Conservation (phyloP, 30 jellyfish, hydroid and myxozoan species). For the Aurelia coerulea region DNA sequence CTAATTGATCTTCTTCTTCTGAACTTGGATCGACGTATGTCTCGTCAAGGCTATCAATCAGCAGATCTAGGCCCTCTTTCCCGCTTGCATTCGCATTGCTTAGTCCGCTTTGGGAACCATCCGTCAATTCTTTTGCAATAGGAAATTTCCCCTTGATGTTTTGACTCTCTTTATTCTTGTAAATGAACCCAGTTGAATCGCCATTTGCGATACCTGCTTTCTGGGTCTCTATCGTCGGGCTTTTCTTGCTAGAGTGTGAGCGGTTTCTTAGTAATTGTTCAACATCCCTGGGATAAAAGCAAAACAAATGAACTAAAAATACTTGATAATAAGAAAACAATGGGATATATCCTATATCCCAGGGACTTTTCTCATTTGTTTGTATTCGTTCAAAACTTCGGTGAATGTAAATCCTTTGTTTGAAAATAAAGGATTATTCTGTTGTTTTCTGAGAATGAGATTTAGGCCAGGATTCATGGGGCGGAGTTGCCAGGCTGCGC, state of each 20-base stretch:
- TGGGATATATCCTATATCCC: too few species aligned
- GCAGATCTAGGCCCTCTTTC: constrained; percentile 3
- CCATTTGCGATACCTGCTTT: constrained; percentile 16
- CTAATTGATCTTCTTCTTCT: constrained; percentile 33
- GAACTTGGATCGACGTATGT: neutral
- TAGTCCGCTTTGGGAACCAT: neutral
- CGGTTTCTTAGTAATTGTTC: constrained; percentile 41
- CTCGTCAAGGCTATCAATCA: constrained; percentile 23
- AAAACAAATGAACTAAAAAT: constrained; percentile 5
- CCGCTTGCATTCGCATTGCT: neutral
- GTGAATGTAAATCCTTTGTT: too few species aligned
- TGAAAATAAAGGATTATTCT: too few species aligned
- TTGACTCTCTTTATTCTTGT: neutral
- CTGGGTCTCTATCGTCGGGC: constrained; percentile 5
- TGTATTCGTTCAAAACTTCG: too few species aligned
- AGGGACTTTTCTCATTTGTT: too few species aligned
- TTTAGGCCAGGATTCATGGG: too few species aligned
- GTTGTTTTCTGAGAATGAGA: too few species aligned
- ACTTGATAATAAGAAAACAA: neutral
- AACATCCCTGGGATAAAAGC: constrained; percentile 34
- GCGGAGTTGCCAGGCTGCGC: too few species aligned
- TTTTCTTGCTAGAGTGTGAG: constrained; percentile 35
- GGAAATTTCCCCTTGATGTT: neutral
- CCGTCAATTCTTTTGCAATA: neutral
- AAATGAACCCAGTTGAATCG: neutral